Percentiles rank a stretch among this genome's conserved stretches.
phyloP scores from a whole-genome alignment of 2,888 invertebrate species.

The Polydrusus tereticollis region DNA sequence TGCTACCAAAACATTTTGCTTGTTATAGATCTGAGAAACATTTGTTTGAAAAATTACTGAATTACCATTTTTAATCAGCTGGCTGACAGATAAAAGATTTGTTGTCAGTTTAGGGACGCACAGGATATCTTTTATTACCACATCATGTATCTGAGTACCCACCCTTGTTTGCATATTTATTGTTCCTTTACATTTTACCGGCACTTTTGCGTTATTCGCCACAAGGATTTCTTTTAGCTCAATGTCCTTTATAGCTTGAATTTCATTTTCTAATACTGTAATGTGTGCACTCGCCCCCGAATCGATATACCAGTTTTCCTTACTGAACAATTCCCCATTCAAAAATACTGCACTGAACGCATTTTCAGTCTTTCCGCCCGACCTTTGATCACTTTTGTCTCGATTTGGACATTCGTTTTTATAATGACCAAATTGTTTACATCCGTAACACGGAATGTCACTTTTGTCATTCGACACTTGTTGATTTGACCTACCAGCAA shows the following conservation, averaged over 20 bases:
- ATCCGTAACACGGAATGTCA: constrained; percentile 14
- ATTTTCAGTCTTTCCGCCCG: neutral
- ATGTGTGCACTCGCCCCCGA: constrained; percentile 25
- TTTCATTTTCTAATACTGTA: neutral
- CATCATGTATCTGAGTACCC: neutral
- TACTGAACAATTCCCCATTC: constrained; percentile 19
- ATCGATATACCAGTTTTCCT: constrained; percentile 27
- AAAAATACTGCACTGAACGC: constrained; percentile 20
- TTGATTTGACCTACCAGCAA: no score
- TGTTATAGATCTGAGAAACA: neutral
- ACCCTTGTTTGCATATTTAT: constrained; percentile 1
- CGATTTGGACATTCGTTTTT: constrained; percentile 19
- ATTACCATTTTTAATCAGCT: neutral
- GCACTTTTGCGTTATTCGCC: constrained; percentile 11
- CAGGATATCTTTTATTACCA: no score
- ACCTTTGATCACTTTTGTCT: neutral
- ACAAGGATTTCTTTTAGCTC: constrained; percentile 15
- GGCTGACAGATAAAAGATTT: no score
- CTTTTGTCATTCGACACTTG: neutral
- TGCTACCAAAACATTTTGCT: neutral
- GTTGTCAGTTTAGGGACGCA: no score
- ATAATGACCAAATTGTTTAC: constrained; percentile 12
- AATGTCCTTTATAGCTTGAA: neutral
- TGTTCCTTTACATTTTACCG: constrained; percentile 17
- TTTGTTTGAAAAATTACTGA: neutral